phyloP scores from a whole-genome alignment of 2,888 invertebrate genomes.

The Alloscopus bannaensis region DNA sequence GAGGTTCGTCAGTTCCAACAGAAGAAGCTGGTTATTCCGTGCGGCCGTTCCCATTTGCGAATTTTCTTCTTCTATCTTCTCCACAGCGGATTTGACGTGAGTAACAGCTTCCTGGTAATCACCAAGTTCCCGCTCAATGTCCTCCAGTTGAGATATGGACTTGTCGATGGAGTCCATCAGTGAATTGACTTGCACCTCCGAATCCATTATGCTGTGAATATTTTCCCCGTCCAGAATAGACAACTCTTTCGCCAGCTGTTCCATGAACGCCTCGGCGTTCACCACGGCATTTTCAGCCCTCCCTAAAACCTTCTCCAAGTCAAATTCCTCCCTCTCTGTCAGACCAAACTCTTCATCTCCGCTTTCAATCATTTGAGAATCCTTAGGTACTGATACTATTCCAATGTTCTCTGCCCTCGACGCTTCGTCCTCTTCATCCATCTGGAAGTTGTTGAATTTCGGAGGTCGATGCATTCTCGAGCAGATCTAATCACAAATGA shows the following conservation, averaged over 20 bases:
- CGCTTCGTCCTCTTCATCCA: conserved; percentile 64
- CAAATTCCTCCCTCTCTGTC: conserved; percentile 88
- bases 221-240: conserved; percentile 93
- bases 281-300: conserved; percentile 92
- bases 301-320: conserved; percentile 88
- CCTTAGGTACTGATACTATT: conserved; percentile 69
- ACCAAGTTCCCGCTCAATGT: conserved; percentile 84
- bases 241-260: conserved; percentile 87
- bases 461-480: conserved; percentile 70
- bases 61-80: conserved; percentile 94
- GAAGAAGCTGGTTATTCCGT: conserved; percentile 87
- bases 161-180: conserved; percentile 84
- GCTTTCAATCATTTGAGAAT: conserved; percentile 71
- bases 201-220: conserved; percentile 93
- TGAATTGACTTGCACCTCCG: conserved; percentile 86
- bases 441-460: conserved; percentile 71
- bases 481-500: conserved; percentile 65
- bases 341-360: conserved; percentile 86
- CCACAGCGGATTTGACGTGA: conserved; percentile 91
- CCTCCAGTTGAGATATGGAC: conserved; percentile 85
- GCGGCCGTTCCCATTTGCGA: conserved; percentile 90
- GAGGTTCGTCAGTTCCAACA: conserved; percentile 87
- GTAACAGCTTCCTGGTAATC: conserved; percentile 88
- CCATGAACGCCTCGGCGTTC: conserved; percentile 85
- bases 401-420: conserved; percentile 55